Evolutionary conservation across 64 coral and sea anemone genomes (phyloP).

Genomic region (Orbicella faveolata): DNA sequence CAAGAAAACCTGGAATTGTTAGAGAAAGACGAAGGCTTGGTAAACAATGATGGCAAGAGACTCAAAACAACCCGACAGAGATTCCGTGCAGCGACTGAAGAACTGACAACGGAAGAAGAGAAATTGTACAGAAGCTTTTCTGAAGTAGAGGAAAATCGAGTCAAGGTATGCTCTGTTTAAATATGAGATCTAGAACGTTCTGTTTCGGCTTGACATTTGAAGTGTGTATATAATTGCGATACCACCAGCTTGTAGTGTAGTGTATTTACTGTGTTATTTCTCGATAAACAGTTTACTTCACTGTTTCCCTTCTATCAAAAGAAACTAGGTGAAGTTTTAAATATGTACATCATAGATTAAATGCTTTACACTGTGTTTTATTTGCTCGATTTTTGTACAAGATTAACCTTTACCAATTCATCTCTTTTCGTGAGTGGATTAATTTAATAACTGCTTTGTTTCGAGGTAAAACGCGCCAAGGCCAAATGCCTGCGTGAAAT

Average conservation of each 20-base stretch:
- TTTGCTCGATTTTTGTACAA: neutral
- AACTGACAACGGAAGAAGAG: slow-evolving; percentile 85
- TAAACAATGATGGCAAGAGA: slow-evolving; percentile 63
- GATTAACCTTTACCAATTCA: neutral
- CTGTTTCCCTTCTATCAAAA: neutral
- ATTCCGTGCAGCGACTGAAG: slow-evolving; percentile 86
- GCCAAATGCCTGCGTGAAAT: neutral
- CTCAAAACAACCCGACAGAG: slow-evolving; percentile 83
- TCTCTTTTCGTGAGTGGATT: neutral
- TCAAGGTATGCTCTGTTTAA: slow-evolving; percentile 76
- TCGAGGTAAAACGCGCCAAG: neutral
- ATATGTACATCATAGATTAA: neutral
- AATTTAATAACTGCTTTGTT: neutral
- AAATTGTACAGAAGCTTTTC: slow-evolving; percentile 84
- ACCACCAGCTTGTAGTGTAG: neutral
- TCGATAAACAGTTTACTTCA: neutral
- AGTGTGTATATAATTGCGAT: slow-evolving; percentile 5
- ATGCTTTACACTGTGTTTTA: neutral
- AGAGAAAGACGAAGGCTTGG: slow-evolving; percentile 82
- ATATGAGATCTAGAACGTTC: slow-evolving; percentile 13
- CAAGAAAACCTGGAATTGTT: slow-evolving; percentile 87
- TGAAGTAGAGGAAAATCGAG: slow-evolving; percentile 92
- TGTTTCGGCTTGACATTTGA: slow-evolving; percentile 16
- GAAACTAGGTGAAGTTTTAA: neutral
- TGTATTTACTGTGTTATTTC: neutral